These are phyloP conservation scores for Sander lucioperca DNA, from an alignment of 2,113 vertebrate species.

Conservation along the genomic window DNA sequence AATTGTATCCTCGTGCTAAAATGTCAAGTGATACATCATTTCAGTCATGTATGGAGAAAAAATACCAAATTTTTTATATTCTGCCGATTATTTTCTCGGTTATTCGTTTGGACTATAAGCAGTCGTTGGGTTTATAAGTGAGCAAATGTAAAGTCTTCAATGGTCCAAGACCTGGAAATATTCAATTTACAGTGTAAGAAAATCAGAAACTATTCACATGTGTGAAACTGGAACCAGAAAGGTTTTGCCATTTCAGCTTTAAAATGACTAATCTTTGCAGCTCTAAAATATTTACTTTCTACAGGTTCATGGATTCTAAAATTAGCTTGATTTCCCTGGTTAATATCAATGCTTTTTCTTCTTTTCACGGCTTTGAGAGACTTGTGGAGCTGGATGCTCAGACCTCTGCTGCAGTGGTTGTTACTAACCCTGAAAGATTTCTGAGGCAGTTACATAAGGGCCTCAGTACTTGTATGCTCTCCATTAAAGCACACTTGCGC, in stretches of 20 bases:
- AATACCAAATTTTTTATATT: background rate
- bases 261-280: background rate
- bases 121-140: background rate
- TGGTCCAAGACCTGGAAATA: background rate
- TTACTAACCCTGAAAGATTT: conserved; percentile 64
- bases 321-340: background rate
- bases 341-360: conserved; percentile 31
- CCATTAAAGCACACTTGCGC: conserved; percentile 78
- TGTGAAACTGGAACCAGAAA: background rate
- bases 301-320: background rate
- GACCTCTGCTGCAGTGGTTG: conserved; percentile 49
- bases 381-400: conserved; percentile 47
- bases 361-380: conserved; percentile 44
- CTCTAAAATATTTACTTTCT: background rate
- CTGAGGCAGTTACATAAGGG: conserved; percentile 78
- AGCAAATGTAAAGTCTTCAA: background rate
- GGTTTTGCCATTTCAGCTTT: background rate
- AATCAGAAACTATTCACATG: background rate
- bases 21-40: background rate
- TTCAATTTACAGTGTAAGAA: background rate
- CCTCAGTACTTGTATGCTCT: conserved; percentile 59
- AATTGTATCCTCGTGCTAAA: background rate
- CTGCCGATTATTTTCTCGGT: background rate
- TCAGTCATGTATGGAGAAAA: background rate
- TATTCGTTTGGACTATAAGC: background rate